Conservation (phyloP, 2,113 vertebrate species). For the Suricata suricatta region DNA sequence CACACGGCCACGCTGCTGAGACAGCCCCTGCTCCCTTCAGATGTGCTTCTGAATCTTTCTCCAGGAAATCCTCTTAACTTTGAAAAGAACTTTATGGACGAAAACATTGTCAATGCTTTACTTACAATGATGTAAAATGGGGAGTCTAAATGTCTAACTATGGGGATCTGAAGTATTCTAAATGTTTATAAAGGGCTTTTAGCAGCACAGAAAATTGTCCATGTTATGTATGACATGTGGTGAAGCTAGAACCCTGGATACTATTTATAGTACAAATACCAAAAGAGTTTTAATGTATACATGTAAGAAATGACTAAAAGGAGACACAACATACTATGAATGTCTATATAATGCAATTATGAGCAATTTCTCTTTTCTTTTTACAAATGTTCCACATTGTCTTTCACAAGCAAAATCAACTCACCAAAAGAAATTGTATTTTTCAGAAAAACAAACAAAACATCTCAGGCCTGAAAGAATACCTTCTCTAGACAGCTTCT, state of each 20-base stretch:
- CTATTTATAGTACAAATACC: not conserved
- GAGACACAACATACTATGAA: not conserved
- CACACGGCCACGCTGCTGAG: not conserved
- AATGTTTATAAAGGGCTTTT: not conserved
- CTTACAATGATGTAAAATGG: not conserved
- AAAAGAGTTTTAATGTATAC: not conserved
- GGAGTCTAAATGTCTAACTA: not conserved
- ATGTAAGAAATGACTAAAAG: conserved; percentile 28
- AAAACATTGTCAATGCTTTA: not conserved
- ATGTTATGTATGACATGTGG: not conserved
- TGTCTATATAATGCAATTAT: not conserved
- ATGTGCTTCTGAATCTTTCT: not conserved
- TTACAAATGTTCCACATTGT: not conserved
- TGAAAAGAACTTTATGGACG: not conserved
- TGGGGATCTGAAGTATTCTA: not conserved
- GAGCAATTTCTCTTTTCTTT: not conserved
- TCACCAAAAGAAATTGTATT: not conserved
- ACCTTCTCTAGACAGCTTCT: not conserved
- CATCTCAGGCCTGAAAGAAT: not conserved
- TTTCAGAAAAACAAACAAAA: conserved; percentile 53
- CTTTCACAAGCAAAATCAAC: not conserved
- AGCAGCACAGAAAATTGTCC: not conserved
- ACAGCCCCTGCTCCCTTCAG: not conserved
- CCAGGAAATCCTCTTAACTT: conserved; percentile 9
- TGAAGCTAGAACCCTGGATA: not conserved